phyloP scores from a whole-genome alignment of 1,140 invertebrate species.

The Muscidifurax raptorellus region DNA sequence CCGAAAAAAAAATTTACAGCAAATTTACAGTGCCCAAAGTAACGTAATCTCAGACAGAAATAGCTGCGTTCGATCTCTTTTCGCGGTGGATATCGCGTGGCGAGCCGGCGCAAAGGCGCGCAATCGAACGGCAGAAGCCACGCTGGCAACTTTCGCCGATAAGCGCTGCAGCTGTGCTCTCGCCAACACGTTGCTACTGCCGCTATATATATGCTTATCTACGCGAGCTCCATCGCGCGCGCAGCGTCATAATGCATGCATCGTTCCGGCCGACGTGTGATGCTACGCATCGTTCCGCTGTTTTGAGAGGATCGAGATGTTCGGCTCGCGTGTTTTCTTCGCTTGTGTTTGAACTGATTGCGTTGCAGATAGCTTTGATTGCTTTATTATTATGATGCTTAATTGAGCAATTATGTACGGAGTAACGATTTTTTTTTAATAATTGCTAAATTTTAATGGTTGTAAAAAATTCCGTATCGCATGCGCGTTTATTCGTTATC shows the following conservation, averaged over 20 bases:
- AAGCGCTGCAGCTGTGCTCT: slow-evolving; percentile 6
- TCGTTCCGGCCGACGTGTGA: background rate
- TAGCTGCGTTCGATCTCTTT: background rate
- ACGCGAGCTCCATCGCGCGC: too few relatives aligned
- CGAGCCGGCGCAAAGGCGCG: background rate
- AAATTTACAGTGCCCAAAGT: too few relatives aligned
- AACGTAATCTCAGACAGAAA: too few relatives aligned
- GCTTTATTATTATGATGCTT: too few relatives aligned
- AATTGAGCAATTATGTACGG: too few relatives aligned
- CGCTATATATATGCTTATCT: background rate
- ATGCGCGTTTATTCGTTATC: too few relatives aligned
- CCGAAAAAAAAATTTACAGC: too few relatives aligned
- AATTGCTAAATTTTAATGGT: too few relatives aligned
- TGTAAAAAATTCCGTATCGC: too few relatives aligned
- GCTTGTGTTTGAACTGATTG: background rate
- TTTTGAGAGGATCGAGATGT: background rate
- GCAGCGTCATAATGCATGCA: background rate
- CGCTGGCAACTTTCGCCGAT: slow-evolving; percentile 45
- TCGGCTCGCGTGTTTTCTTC: background rate
- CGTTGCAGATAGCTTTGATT: too few relatives aligned
- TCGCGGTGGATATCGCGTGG: background rate
- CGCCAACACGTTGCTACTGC: background rate
- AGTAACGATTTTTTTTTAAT: too few relatives aligned
- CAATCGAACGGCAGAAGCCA: slow-evolving; percentile 36
- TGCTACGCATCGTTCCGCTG: background rate